Percentiles rank a stretch among this genome's conserved stretches.
These are phyloP conservation scores for Gymnobelideus leadbeateri DNA, from an alignment of 2,113 vertebrate genomes.

Conservation along the genomic window DNA sequence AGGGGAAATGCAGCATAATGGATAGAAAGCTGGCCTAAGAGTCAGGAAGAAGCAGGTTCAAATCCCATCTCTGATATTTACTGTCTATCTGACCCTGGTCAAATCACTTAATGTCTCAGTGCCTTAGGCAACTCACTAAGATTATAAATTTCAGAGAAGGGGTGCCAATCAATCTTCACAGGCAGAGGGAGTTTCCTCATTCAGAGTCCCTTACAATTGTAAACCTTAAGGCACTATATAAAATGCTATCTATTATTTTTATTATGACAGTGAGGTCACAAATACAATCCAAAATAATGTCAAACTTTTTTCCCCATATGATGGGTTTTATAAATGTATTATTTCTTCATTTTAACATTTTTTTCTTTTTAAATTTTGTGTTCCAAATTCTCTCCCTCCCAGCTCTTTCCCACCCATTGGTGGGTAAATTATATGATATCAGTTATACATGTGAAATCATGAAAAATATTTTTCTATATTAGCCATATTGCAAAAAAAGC, in stretches of 20 bases:
- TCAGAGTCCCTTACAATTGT: background rate
- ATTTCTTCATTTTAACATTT: background rate
- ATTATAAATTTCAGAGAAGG: background rate
- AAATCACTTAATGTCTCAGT: background rate
- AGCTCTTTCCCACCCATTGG: background rate
- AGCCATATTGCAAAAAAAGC: too few species aligned
- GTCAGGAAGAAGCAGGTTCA: background rate
- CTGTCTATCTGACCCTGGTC: background rate
- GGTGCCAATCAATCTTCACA: background rate
- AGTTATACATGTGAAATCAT: too few species aligned
- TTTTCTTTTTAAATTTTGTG: background rate
- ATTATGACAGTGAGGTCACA: background rate
- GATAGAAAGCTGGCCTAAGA: background rate
- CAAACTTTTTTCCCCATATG: background rate
- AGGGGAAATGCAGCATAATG: background rate
- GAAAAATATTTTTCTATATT: too few species aligned
- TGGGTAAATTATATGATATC: background rate
- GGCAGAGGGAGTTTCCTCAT: background rate
- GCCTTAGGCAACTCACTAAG: background rate
- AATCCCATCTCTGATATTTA: background rate
- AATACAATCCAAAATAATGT: background rate
- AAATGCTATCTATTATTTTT: background rate
- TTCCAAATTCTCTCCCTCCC: background rate
- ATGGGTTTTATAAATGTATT: background rate
- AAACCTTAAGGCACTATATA: background rate